A percentile compares a stretch with the other conserved stretches of the same genome.
Evolutionary conservation across 2,113 vertebrate species (phyloP).

Genomic region (human (Homo sapiens)): DNA sequence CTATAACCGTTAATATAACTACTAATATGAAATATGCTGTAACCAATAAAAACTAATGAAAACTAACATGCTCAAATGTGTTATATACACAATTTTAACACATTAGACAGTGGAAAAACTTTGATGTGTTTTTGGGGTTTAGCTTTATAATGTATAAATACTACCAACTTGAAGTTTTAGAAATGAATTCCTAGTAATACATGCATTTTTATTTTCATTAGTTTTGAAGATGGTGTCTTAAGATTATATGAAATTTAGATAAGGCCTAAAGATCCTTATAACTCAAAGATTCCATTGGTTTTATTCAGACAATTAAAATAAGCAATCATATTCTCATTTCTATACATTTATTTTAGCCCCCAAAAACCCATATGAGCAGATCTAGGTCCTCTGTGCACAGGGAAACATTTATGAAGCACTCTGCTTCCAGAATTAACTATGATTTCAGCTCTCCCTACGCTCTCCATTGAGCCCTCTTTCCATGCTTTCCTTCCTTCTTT

Average conservation of each 20-base stretch:
- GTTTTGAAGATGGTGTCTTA: neutral
- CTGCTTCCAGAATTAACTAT: neutral
- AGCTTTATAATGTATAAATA: neutral
- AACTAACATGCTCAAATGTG: neutral
- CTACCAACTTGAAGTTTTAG: neutral
- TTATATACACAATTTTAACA: neutral
- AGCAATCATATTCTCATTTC: neutral
- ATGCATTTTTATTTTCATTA: constrained; percentile 12
- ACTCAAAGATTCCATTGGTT: neutral
- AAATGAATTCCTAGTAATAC: neutral
- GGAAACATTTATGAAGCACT: neutral
- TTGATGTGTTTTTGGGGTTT: neutral
- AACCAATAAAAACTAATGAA: neutral
- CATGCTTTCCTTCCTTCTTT: neutral
- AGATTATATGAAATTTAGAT: neutral
- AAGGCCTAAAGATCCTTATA: neutral
- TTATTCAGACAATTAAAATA: constrained; percentile 41
- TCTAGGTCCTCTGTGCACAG: neutral
- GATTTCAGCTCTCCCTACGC: neutral
- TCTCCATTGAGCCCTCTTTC: neutral
- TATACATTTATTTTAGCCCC: neutral
- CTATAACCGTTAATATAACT: neutral
- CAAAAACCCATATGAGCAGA: neutral
- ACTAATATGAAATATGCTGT: neutral
- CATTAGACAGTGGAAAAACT: neutral